phyloP scores from a whole-genome alignment of 2,113 vertebrate species.

The Oreocharis arfaki region DNA sequence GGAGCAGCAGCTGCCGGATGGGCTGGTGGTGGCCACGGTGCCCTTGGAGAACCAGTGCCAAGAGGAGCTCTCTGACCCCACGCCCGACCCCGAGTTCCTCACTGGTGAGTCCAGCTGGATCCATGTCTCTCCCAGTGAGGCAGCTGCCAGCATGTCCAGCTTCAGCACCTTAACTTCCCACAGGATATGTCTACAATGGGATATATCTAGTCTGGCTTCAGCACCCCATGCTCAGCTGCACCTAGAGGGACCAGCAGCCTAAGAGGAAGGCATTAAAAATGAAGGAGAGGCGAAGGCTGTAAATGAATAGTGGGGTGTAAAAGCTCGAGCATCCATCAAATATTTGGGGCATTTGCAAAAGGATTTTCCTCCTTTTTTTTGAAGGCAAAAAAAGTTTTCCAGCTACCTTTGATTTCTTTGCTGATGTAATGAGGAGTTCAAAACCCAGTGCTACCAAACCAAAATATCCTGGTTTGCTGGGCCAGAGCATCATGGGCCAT shows the following conservation, averaged over 20 bases:
- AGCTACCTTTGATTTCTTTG: neutral
- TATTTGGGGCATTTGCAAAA: neutral
- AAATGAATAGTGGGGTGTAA: neutral
- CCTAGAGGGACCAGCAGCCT: neutral
- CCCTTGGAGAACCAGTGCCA: slow-evolving; percentile 94
- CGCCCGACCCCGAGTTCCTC: slow-evolving; percentile 90
- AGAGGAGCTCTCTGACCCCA: slow-evolving; percentile 91
- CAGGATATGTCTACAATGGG: rapidly evolving
- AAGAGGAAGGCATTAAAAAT: neutral
- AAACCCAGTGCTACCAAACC: neutral
- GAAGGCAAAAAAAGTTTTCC: neutral
- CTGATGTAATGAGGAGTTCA: rapidly evolving
- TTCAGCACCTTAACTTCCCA: neutral
- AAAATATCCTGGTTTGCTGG: neutral
- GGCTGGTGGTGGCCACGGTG: slow-evolving; percentile 90
- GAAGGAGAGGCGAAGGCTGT: neutral
- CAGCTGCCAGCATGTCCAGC: rapidly evolving
- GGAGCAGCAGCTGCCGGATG: slow-evolving; percentile 95
- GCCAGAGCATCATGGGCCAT: neutral
- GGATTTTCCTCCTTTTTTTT: neutral
- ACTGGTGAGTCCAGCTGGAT: slow-evolving; percentile 73
- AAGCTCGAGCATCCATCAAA: neutral
- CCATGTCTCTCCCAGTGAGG: rapidly evolving
- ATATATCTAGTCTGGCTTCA: neutral
- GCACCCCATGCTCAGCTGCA: neutral